These are phyloP conservation scores for Linepithema humile DNA, from an alignment of 1,140 invertebrate species.

Conservation along the genomic window DNA sequence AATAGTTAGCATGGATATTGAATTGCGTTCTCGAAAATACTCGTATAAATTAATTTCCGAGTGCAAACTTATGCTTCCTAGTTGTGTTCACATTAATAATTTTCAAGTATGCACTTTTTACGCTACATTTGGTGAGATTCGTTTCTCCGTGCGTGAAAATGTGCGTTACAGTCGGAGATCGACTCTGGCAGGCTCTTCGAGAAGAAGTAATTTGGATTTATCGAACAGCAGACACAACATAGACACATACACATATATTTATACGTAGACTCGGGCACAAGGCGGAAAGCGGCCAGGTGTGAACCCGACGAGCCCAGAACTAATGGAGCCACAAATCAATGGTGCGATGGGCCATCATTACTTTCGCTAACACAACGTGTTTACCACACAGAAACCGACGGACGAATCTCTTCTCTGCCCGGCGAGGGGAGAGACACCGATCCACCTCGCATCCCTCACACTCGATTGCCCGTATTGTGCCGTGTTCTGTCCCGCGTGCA, in stretches of 20 bases:
- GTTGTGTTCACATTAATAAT: neutral
- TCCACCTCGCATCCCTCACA: slow-evolving; percentile 81
- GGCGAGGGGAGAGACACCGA: slow-evolving; percentile 72
- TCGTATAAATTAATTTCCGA: too few relatives aligned
- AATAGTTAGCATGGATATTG: too few relatives aligned
- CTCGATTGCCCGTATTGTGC: slow-evolving; percentile 79
- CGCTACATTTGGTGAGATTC: neutral
- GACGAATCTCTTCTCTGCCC: slow-evolving; percentile 59
- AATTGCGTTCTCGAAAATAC: too few relatives aligned
- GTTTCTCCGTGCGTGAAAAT: neutral
- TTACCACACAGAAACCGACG: slow-evolving; percentile 81
- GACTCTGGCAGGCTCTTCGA: slow-evolving; percentile 27
- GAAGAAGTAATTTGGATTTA: slow-evolving; percentile 80
- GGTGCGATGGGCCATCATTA: slow-evolving; percentile 81
- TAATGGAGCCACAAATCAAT: slow-evolving; percentile 84
- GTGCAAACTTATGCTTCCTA: neutral
- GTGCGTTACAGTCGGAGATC: neutral
- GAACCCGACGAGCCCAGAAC: slow-evolving; percentile 80
- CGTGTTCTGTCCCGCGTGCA: slow-evolving; percentile 63
- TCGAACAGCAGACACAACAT: slow-evolving; percentile 63
- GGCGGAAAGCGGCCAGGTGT: slow-evolving; percentile 77
- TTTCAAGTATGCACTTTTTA: neutral
- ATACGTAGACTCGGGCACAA: slow-evolving; percentile 11
- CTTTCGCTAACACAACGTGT: slow-evolving; percentile 82
- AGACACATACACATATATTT: neutral